Evolutionary conservation across 2,113 vertebrate genomes (phyloP).

Genomic region (Tyto alba): DNA sequence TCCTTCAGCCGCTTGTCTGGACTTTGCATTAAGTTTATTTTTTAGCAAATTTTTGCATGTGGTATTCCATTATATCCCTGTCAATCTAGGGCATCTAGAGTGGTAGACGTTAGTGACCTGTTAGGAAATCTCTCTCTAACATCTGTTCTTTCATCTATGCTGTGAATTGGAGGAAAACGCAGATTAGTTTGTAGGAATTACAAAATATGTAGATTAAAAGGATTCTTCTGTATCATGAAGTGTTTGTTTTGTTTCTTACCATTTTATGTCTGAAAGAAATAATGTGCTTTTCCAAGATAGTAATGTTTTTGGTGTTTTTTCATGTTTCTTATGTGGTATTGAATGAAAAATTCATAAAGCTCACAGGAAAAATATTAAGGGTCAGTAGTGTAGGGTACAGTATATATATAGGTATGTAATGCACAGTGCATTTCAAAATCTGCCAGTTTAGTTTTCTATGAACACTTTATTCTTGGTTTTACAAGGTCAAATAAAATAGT

Average conservation of each 20-base stretch:
- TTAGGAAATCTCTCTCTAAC: neutral
- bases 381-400: neutral
- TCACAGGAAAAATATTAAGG: neutral
- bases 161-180: neutral
- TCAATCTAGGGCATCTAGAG: neutral
- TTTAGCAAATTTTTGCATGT: neutral
- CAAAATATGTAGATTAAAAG: neutral
- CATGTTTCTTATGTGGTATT: neutral
- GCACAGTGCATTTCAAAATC: neutral
- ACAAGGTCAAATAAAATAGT: neutral
- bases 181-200: neutral
- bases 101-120: neutral
- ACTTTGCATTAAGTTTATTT: neutral
- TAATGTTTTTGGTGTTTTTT: neutral
- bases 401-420: neutral
- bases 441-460: neutral
- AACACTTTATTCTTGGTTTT: neutral
- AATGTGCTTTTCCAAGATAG: neutral
- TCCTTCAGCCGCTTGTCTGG: neutral
- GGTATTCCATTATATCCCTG: conserved; percentile 16
- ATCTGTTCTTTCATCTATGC: neutral
- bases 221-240: neutral
- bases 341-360: conserved; percentile 32
- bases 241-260: neutral
- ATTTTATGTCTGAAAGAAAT: neutral